Conservation (phyloP, 2,888 invertebrate genomes). For the Colostygia pectinataria region DNA sequence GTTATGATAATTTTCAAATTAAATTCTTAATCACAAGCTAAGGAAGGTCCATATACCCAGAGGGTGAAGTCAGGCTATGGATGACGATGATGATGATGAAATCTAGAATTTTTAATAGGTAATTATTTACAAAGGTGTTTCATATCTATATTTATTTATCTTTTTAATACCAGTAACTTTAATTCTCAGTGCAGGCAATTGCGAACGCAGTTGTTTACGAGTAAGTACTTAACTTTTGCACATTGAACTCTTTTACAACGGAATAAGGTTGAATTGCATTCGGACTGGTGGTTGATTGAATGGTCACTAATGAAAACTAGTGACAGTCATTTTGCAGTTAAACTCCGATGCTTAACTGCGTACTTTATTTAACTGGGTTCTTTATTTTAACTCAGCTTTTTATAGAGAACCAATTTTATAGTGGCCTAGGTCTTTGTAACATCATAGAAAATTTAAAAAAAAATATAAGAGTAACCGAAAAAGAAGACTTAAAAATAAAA, state of each 20-base stretch:
- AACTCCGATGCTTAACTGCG: not conserved
- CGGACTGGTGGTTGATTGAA: conserved; percentile 3
- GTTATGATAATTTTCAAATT: too few relatives aligned
- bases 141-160: not conserved
- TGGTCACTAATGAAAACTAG: conserved; percentile 4
- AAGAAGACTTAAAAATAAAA: too few relatives aligned
- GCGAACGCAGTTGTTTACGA: conserved; percentile 11
- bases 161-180: conserved; percentile 11
- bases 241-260: not conserved
- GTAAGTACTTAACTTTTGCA: not conserved
- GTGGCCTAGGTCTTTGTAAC: too few relatives aligned
- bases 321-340: not conserved
- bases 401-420: too few relatives aligned
- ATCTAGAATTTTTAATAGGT: too few relatives aligned
- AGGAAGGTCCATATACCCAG: too few relatives aligned
- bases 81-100: too few relatives aligned
- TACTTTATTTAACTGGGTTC: not conserved
- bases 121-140: too few relatives aligned
- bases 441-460: too few relatives aligned
- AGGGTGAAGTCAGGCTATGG: too few relatives aligned
- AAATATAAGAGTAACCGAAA: too few relatives aligned
- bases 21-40: too few relatives aligned
- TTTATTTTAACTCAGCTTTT: not conserved
- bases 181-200: conserved; percentile 23
- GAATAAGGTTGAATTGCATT: not conserved